Conservation (phyloP, 2,113 vertebrate species). For the Probosciger aterrimus region DNA sequence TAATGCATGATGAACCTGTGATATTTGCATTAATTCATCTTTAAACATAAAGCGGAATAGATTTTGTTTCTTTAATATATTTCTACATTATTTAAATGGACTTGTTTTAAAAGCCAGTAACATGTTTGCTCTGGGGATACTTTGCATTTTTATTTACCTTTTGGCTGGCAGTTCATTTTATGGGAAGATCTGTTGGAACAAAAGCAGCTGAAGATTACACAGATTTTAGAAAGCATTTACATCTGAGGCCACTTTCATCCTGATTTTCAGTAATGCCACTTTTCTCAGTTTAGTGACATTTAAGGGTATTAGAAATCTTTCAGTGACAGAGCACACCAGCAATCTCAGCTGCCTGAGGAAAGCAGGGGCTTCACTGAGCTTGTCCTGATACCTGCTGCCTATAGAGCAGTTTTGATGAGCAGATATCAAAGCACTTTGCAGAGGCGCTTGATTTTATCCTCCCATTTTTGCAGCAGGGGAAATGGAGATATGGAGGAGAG, state of each 20-base stretch:
- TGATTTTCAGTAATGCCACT: background rate
- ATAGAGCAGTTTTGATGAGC: background rate
- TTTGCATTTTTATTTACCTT: conserved; percentile 47
- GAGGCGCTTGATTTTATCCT: background rate
- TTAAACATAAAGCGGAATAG: conserved; percentile 62
- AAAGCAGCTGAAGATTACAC: background rate
- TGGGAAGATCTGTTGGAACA: background rate
- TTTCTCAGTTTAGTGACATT: background rate
- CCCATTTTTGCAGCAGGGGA: background rate
- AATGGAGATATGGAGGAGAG: background rate
- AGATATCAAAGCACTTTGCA: background rate
- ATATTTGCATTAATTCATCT: conserved; percentile 58
- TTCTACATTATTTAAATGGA: conserved; percentile 53
- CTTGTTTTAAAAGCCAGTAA: conserved; percentile 55
- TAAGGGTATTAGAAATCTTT: background rate
- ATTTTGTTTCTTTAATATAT: conserved; percentile 13
- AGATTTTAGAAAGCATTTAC: conserved; percentile 17
- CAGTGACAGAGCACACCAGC: fast-evolving
- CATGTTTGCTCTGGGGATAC: conserved; percentile 25
- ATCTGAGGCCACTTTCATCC: background rate
- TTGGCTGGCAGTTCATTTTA: background rate
- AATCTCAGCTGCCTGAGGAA: background rate
- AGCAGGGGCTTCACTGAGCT: fast-evolving
- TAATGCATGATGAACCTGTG: conserved; percentile 48
- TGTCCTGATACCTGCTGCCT: background rate